Evolutionary conservation across 2,888 invertebrate species (phyloP).

Genomic region (Notodonta ziczac): DNA sequence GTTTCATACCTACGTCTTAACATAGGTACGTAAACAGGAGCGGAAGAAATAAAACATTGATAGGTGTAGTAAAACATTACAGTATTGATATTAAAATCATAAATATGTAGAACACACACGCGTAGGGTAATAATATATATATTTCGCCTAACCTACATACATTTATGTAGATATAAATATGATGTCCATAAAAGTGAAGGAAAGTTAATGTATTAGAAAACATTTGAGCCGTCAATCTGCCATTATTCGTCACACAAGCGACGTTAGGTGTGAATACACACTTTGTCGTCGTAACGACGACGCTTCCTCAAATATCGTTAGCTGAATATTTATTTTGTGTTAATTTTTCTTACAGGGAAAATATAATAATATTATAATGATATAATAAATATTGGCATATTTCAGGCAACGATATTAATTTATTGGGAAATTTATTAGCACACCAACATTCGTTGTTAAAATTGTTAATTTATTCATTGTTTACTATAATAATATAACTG

Average conservation of each 20-base stretch:
- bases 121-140: not conserved
- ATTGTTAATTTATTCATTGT: no score
- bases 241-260: constrained; percentile 1
- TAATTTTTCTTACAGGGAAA: not conserved
- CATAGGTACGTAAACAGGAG: no score
- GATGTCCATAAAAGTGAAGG: not conserved
- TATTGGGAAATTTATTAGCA: no score
- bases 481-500: no score
- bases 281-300: constrained; percentile 9
- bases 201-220: constrained; percentile 8
- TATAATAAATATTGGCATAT: no score
- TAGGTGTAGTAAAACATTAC: no score
- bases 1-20: no score
- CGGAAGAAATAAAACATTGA: no score
- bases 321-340: not conserved
- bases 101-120: no score
- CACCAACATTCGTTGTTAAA: no score
- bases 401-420: no score
- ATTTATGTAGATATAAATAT: not conserved
- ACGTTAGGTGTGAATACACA: constrained; percentile 20
- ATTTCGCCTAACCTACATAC: not conserved
- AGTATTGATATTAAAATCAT: no score
- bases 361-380: not conserved
- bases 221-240: constrained; percentile 7
- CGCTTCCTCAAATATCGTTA: constrained; percentile 2